Evolutionary conservation across 2,888 invertebrate genomes (phyloP).

Genomic region (Drosophila koepferae): DNA sequence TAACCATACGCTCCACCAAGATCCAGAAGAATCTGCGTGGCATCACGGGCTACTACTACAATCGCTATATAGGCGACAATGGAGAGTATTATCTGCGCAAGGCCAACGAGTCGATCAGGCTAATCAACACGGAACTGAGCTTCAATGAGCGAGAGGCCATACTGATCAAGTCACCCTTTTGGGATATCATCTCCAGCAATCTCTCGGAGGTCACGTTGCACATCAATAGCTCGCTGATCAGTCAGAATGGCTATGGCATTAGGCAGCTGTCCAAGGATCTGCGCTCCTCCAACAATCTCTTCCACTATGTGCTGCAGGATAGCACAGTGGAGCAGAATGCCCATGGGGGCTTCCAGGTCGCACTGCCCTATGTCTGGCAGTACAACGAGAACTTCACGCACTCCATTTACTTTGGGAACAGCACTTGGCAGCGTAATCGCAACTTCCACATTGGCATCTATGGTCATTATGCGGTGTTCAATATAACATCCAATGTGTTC

Average conservation of each 20-base stretch:
- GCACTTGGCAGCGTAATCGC: constrained; percentile 94
- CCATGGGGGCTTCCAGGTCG: constrained; percentile 93
- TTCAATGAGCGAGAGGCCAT: constrained; percentile 93
- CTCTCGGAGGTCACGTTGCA: constrained; percentile 96
- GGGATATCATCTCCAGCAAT: constrained; percentile 94
- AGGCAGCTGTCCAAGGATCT: constrained; percentile 96
- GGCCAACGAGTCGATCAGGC: constrained; percentile 93
- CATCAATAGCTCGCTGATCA: constrained; percentile 93
- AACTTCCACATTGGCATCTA: constrained; percentile 94
- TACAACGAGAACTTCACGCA: constrained; percentile 98
- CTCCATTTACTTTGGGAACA: constrained; percentile 94
- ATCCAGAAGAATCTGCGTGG: constrained; percentile 93
- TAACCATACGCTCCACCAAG: constrained; percentile 89
- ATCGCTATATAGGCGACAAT: constrained; percentile 93
- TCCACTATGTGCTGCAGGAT: constrained; percentile 96
- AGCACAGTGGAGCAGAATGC: constrained; percentile 94
- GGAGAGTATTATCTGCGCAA: constrained; percentile 94
- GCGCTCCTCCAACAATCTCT: constrained; percentile 97
- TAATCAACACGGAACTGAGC: constrained; percentile 92
- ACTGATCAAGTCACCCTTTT: constrained; percentile 92
- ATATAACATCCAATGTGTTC: constrained; percentile 94
- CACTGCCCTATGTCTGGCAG: constrained; percentile 97
- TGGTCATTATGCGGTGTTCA: constrained; percentile 96
- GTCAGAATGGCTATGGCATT: constrained; percentile 95
- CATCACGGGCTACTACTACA: constrained; percentile 93